Base-by-base conservation (phyloP, 2,797 vertebrate genomes). In the Luscinia megarhynchos region DNA sequence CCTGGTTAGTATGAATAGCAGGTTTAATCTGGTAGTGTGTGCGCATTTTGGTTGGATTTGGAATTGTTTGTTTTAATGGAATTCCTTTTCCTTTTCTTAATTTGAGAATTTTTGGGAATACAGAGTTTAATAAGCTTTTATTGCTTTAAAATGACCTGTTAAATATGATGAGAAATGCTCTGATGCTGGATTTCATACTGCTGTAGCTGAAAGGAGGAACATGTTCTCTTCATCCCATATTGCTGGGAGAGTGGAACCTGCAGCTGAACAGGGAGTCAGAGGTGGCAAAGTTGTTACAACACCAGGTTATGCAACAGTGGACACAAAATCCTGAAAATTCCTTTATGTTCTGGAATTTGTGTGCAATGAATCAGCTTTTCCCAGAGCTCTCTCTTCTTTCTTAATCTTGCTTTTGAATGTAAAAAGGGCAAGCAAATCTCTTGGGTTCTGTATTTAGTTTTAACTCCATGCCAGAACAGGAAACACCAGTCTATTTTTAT, bases 1-100 rank as follows among this genome's bases (percentile, higher is more conserved):
- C 62, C 96, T 38, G 97, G 98, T 98, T 91, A 97, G 96, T 98
- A 95, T 82, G 38, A 82, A 73, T 40, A 59, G 19, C 46, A 64
- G 8, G 26, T 86, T 40, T 81, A 26, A 77, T 50, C 38, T 89
- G 19, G 2, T 29, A 36, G 8, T 2, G 9, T 22, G 30, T 19
- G 11, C 3, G 8, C 4, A 15, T 46, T 82, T 73, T 58, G 45
- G 26, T 23, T 78, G 8, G 9, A 19, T 43, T 61, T 72, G 34
- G 8, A 4, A 3, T 64, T 43, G 19, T 32, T n/a, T 83, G 8
- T 32, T 82, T 84, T 36, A 6, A 27, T 54, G 13, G 40, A 59
- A 38, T 77, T 40, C 45, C 24, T 88, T 80, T 87, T 23, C 6
- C 27, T 1, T 30, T 4, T 20, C 5, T 27, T 10, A 17, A 21